Evolutionary conservation across 2,113 vertebrate genomes (phyloP), one percentile per base, ranked within the genome.

Genomic region (Otolemur garnettii): DNA sequence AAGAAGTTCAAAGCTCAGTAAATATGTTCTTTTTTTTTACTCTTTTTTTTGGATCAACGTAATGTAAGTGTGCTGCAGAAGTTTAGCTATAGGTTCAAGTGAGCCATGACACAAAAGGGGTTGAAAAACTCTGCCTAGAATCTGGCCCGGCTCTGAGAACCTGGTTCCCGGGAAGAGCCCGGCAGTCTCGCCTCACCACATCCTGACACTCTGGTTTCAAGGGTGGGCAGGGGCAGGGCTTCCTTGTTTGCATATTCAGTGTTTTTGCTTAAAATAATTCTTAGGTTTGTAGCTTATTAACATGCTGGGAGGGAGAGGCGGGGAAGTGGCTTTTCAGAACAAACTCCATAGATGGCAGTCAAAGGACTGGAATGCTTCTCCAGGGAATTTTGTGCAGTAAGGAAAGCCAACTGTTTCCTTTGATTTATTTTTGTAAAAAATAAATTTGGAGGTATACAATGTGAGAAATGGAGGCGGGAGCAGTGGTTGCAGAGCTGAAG

Each of bases 161-260:
- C 30, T 1, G 28, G 57, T 62, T 68, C 68, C 38, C 13, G 33
- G 30, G 50, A 35, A 8, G 1, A 2, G 12, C 3, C 77, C 4
- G 2, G 18, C 4, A 55, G 13, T 66, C 57, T 64, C 21, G 2
- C 21, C 53, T 28, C 0, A 38, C 33, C 26, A 14, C 18, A 0
- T 53, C 33, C 57, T 59, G 7, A 15, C 13, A 15, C 35, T 91
- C 53, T 66, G 50, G 21, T 57, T 66, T 72, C 38, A 26, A 17
- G 15, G 12, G 3, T 57, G 24, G 62, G 74, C 38, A 17, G 0
- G 26, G 72, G 15, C 57, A 5, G 14, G 28, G 26, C n/a, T 91
- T 77, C 59, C 71, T 17, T 55, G 15, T 72, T 69, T 59, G 38
- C 4, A 8, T 42, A 8, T 26, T 35, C 50, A 78, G 26, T 7